Evolutionary conservation across 2,888 invertebrate species (phyloP).

Genomic region (Eristalis pertinax): DNA sequence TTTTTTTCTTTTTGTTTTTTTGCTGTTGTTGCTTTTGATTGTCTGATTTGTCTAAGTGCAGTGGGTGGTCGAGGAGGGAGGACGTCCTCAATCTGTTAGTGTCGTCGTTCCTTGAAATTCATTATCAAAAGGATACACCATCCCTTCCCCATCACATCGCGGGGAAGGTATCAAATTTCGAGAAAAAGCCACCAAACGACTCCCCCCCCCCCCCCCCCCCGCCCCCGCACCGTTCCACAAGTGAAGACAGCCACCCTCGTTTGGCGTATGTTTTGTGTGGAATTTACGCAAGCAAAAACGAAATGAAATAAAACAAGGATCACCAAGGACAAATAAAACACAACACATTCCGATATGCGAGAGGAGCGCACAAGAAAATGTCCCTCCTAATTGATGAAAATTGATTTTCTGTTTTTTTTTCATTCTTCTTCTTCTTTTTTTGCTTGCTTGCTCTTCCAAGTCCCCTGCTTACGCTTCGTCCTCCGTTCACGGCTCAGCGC

Average conservation of each 20-base stretch:
- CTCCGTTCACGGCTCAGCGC: neutral
- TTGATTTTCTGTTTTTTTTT: conserved; percentile 48
- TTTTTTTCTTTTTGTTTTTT: neutral
- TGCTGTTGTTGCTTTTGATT: neutral
- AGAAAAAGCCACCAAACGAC: neutral
- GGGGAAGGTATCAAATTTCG: neutral
- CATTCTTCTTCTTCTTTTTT: neutral
- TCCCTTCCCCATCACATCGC: neutral
- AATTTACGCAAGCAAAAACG: conserved; percentile 13
- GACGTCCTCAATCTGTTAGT: neutral
- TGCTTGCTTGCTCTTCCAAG: conserved; percentile 13
- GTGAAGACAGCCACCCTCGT: neutral
- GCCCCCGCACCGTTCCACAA: neutral
- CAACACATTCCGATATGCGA: conserved; percentile 6
- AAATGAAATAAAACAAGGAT: conserved; percentile 32
- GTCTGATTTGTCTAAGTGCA: neutral
- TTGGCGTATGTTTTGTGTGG: neutral
- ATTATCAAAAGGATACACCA: neutral
- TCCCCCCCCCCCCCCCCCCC: no score
- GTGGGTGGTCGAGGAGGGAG: neutral
- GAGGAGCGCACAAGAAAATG: conserved; percentile 25
- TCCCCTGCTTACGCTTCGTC: neutral
- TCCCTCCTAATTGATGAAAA: conserved; percentile 65
- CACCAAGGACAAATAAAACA: conserved; percentile 32
- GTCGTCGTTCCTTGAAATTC: neutral